Evolutionary conservation across 2,113 vertebrate species (phyloP).

Genomic region (Neodontobutis hainanensis): DNA sequence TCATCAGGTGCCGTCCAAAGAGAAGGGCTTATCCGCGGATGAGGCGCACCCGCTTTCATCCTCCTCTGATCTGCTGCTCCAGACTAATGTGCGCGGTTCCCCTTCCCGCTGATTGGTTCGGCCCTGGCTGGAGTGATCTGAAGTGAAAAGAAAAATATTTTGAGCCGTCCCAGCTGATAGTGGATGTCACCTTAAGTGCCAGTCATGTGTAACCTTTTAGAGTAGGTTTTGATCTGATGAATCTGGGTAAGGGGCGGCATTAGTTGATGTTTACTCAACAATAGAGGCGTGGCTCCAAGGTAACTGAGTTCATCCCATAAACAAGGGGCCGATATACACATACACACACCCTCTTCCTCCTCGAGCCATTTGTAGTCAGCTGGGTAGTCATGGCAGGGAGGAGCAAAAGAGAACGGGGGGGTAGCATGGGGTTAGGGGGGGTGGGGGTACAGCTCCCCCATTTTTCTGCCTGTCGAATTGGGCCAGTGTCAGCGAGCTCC

Average conservation of each 20-base stretch:
- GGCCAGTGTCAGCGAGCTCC: slow-evolving; percentile 77
- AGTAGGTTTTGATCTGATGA: slow-evolving; percentile 63
- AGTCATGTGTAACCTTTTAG: slow-evolving; percentile 17
- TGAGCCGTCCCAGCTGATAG: slow-evolving; percentile 26
- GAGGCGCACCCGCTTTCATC: slow-evolving; percentile 54
- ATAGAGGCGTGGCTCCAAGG: slow-evolving; percentile 57
- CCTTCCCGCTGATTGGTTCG: slow-evolving; percentile 10
- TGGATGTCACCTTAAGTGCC: slow-evolving; percentile 25
- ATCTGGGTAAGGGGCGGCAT: slow-evolving; percentile 54
- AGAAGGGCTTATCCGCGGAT: slow-evolving; percentile 48
- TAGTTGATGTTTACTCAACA: slow-evolving; percentile 56
- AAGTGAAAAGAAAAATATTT: slow-evolving; percentile 22
- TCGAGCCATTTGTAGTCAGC: slow-evolving; percentile 63
- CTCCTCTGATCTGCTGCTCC: slow-evolving; percentile 39
- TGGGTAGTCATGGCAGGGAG: not conserved
- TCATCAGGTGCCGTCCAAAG: slow-evolving; percentile 67
- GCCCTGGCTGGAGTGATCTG: not conserved
- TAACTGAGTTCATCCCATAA: slow-evolving; percentile 59
- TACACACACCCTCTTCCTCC: not conserved
- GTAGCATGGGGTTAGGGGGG: not conserved
- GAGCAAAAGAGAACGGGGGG: not conserved
- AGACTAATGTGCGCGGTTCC: slow-evolving; percentile 20
- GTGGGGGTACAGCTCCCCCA: slow-evolving; percentile 77
- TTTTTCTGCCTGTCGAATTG: slow-evolving; percentile 84
- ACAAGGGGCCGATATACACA: slow-evolving; percentile 63